These are phyloP conservation scores for Drosophila diplacantha DNA, from an alignment of 2,888 invertebrate species.

Conservation along the genomic window DNA sequence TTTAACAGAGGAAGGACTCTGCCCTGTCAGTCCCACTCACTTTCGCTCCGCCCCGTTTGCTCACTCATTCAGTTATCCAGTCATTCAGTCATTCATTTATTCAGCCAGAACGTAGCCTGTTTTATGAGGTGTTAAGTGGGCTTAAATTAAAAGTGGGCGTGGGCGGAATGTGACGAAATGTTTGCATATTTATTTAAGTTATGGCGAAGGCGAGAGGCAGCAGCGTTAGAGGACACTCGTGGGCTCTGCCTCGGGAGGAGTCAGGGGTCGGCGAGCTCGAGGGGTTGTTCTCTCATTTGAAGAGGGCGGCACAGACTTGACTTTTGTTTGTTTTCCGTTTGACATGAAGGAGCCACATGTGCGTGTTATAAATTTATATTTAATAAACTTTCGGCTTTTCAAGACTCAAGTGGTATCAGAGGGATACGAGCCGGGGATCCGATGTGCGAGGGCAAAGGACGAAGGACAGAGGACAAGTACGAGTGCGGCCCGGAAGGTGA, in stretches of 20 bases:
- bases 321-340: conserved; percentile 57
- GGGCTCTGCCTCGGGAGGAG: conserved; percentile 11
- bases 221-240: conserved; percentile 22
- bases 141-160: conserved; percentile 68
- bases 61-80: conserved; percentile 32
- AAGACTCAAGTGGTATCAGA: conserved; percentile 38
- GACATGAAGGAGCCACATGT: conserved; percentile 52
- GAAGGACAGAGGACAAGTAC: conserved; percentile 3
- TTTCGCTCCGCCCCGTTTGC: conserved; percentile 14
- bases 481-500: conserved; percentile 19
- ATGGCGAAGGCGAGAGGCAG: conserved; percentile 55
- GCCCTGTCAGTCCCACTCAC: conserved; percentile 43
- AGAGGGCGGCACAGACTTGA: conserved; percentile 52
- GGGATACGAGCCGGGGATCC: conserved; percentile 13
- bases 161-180: conserved; percentile 65
- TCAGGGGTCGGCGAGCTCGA: not conserved
- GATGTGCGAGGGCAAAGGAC: conserved; percentile 11
- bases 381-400: conserved; percentile 57
- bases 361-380: conserved; percentile 64
- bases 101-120: conserved; percentile 61
- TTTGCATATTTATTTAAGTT: conserved; percentile 70
- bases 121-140: conserved; percentile 75
- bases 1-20: conserved; percentile 43
- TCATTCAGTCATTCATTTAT: conserved; percentile 37
- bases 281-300: conserved; percentile 40